Conservation (phyloP, 2,888 invertebrate species). For the Copidosoma aretas region DNA sequence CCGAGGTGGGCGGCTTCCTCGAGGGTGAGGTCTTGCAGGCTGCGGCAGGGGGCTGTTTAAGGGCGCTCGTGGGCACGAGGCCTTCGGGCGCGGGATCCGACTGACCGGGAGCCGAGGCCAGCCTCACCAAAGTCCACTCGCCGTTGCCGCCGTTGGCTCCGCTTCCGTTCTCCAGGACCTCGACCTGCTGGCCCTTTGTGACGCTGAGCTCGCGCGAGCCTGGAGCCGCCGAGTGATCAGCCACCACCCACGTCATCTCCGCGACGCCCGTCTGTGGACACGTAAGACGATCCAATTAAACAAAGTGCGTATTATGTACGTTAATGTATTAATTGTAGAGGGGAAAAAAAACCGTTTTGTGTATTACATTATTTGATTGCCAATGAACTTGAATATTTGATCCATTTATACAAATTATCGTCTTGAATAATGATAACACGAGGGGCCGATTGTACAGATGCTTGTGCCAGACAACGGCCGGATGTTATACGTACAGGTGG, state of each 20-base stretch:
- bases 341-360: no score
- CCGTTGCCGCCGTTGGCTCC: conserved; percentile 59
- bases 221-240: conserved; percentile 79
- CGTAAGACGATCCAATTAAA: no score
- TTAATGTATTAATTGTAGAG: no score
- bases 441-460: no score
- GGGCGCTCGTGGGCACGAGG: conserved; percentile 79
- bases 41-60: conserved; percentile 76
- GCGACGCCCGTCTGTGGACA: conserved; percentile 74
- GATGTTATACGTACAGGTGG: no score
- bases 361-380: no score
- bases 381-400: no score
- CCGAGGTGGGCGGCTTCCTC: conserved; percentile 56
- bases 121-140: conserved; percentile 65
- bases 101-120: conserved; percentile 64
- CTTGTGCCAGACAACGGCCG: no score
- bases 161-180: conserved; percentile 81
- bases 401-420: no score
- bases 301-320: no score
- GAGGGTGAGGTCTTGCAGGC: conserved; percentile 66
- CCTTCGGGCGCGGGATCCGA: conserved; percentile 74
- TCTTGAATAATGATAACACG: no score
- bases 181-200: conserved; percentile 91
- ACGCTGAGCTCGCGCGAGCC: conserved; percentile 83
- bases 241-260: conserved; percentile 91